Evolutionary conservation across 2,113 vertebrate genomes (phyloP).

Genomic region (Siniperca knerii): DNA sequence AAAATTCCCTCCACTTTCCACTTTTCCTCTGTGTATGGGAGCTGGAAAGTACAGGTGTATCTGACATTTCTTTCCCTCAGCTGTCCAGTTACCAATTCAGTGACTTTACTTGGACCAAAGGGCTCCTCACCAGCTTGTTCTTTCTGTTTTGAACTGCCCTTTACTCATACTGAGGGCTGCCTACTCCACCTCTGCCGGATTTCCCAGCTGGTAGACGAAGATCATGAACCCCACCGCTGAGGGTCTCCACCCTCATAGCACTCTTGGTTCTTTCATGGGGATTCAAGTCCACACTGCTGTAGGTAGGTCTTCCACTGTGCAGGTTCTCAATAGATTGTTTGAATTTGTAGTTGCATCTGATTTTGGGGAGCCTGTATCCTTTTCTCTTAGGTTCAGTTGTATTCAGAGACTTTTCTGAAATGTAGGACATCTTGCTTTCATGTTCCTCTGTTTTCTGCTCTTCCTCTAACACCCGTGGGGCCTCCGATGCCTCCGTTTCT

Average conservation of each 20-base stretch:
- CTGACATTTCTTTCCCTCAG: not conserved
- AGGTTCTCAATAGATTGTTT: constrained; percentile 78
- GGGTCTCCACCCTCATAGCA: constrained; percentile 3
- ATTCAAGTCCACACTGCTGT: constrained; percentile 1
- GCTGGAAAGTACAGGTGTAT: not conserved
- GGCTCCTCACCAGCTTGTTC: not conserved
- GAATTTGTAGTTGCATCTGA: constrained; percentile 57
- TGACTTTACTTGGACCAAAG: not conserved
- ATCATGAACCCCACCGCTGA: not conserved
- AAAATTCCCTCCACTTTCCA: not conserved
- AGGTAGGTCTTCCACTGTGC: constrained; percentile 70
- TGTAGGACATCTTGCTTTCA: not conserved
- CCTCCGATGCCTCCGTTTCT: not conserved
- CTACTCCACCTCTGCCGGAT: not conserved
- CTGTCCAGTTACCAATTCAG: not conserved
- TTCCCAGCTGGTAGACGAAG: not conserved
- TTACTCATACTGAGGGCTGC: constrained; percentile 1
- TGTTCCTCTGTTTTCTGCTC: constrained; percentile 1
- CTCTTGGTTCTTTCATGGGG: not conserved
- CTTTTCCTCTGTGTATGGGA: not conserved
- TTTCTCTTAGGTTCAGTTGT: not conserved
- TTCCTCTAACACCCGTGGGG: not conserved
- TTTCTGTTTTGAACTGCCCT: not conserved
- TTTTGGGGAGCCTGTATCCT: constrained; percentile 1
- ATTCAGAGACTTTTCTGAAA: not conserved